Percentiles rank a stretch among this genome's conserved stretches.
phyloP scores from a whole-genome alignment of 2,888 invertebrate species.

The Pemphredon lugubris region DNA sequence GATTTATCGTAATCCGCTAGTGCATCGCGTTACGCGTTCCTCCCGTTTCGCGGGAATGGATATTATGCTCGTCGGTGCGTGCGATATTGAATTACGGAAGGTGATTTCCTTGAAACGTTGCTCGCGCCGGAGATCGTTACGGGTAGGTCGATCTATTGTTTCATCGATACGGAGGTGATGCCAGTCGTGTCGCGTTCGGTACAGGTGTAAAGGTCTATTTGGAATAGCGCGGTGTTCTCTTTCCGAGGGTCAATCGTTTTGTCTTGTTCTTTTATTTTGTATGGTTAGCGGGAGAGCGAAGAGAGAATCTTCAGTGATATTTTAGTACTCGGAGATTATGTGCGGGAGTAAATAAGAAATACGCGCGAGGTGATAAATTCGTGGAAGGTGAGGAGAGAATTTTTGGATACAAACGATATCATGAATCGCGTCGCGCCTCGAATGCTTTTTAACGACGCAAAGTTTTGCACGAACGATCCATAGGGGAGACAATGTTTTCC shows the following conservation, averaged over 20 bases:
- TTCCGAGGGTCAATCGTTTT: background rate
- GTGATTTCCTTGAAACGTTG: constrained; percentile 48
- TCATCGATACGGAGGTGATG: too few relatives aligned
- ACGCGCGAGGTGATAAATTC: constrained; percentile 8
- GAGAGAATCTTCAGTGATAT: background rate
- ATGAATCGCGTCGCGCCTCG: background rate
- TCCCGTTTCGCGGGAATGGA: background rate
- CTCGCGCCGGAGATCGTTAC: constrained; percentile 24
- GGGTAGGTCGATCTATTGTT: background rate
- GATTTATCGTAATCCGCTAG: background rate
- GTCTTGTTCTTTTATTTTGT: too few relatives aligned
- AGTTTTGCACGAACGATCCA: constrained; percentile 48
- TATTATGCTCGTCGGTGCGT: constrained; percentile 1
- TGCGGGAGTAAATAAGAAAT: constrained; percentile 2
- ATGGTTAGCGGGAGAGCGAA: too few relatives aligned
- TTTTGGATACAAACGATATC: constrained; percentile 1
- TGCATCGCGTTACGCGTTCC: background rate
- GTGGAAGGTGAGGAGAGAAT: constrained; percentile 3
- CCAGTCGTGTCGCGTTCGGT: too few relatives aligned
- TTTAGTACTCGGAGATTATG: constrained; percentile 28
- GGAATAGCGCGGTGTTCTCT: too few relatives aligned
- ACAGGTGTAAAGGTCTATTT: too few relatives aligned
- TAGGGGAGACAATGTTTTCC: constrained; percentile 49
- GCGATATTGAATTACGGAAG: constrained; percentile 40
- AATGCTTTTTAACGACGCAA: constrained; percentile 8